These are phyloP conservation scores for Panulirus ornatus DNA, from an alignment of 1,140 invertebrate genomes.

Conservation along the genomic window DNA sequence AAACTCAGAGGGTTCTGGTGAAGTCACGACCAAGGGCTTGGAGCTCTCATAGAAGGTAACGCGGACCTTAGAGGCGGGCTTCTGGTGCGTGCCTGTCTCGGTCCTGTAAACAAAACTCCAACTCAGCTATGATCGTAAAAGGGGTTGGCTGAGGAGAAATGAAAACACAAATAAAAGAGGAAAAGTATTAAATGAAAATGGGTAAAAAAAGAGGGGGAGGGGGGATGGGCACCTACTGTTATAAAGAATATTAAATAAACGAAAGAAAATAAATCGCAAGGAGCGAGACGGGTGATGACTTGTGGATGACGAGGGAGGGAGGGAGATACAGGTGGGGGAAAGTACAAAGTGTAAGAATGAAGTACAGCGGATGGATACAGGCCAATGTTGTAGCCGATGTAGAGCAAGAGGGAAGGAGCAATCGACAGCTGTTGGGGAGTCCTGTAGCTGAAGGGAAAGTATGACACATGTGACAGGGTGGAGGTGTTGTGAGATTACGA, in stretches of 20 bases:
- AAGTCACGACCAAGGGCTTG: slow-evolving; percentile 60
- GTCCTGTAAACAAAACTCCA: no score
- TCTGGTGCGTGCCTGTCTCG: slow-evolving; percentile 57
- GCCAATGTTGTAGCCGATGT: neutral
- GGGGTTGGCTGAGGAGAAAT: no score
- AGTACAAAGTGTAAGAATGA: neutral
- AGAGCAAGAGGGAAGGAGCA: neutral
- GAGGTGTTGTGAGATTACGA: neutral
- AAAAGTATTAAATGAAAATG: no score
- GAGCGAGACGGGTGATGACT: neutral
- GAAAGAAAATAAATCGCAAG: neutral
- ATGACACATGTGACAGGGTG: neutral
- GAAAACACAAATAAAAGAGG: neutral
- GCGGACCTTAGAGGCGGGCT: slow-evolving; percentile 60
- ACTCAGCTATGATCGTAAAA: no score
- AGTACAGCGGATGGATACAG: neutral
- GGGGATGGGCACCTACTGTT: neutral
- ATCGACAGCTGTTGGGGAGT: neutral
- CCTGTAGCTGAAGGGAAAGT: neutral
- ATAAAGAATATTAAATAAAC: neutral
- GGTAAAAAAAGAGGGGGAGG: neutral
- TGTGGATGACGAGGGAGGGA: neutral
- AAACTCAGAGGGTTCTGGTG: slow-evolving; percentile 58
- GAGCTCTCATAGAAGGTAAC: slow-evolving; percentile 71
- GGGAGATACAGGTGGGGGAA: neutral